Base-by-base conservation (phyloP, 2,113 vertebrate species). In the Poeciliopsis turrubarensis region DNA sequence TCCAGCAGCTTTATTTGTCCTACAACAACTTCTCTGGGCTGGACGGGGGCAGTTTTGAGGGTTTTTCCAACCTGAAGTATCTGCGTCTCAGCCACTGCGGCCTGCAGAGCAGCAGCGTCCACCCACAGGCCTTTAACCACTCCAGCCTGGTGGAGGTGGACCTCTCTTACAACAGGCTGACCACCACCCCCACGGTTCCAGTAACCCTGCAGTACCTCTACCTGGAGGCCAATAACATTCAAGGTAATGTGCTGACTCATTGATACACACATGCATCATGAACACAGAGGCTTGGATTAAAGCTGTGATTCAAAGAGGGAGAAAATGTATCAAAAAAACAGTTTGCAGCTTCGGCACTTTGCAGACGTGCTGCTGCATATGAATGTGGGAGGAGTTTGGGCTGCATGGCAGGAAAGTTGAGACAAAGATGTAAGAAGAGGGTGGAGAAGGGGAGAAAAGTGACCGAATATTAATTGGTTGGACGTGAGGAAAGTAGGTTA, bases 1-100 rank as follows among this genome's bases (percentile, higher is more conserved):
- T 95, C 60, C 88, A 94, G 82, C 94, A 95, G 86, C 92, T 95
- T 27, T 95, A 95, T 72, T 78, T 95, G 72, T 94, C 92, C 76
- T 89, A 92, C 41, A 95, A 95, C 80, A 69, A 84, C 41, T 51
- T 95, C 26, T 75, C 80, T 15, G 83, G 31, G 12, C 81, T 95
- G 80, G 78, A 82, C 3, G 74, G 84, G 14, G 78, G 87, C 79
- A 91, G 86, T 44, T 92, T 95, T 63, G 8, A 22, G 27, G 82
- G 83, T 11, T 86, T 93, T 39, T 41, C 67, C 0, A 51, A 86
- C 30, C 93, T 95, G 1, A 87, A 87, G 60, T 93, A 91, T 67
- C 92, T 95, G 7, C 92, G 92, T 25, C 77, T 95, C 11, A 86
- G 91, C 76, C 89, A 70, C 77, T 95, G 94, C 64, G 74, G 70